A percentile compares a stretch with the other conserved stretches of the same genome.
phyloP scores from a whole-genome alignment of 2,888 invertebrate genomes.

The Liposcelis brunnea region DNA sequence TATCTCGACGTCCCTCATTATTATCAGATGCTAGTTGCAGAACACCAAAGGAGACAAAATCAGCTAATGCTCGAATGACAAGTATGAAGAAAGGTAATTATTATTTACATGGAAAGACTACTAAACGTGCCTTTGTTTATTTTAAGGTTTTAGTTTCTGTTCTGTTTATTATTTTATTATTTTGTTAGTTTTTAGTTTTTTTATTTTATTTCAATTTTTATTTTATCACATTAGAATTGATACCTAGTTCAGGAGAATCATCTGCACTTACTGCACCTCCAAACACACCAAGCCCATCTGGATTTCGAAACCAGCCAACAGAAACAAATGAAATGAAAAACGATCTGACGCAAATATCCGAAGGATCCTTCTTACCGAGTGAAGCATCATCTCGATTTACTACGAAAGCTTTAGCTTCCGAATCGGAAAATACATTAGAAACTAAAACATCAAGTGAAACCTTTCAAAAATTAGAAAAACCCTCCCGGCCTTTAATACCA shows the following conservation, averaged over 20 bases:
- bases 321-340: not conserved
- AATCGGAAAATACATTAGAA: constrained; percentile 2
- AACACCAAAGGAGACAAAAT: constrained; percentile 1
- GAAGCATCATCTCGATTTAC: not conserved
- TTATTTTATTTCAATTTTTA: constrained; percentile 12
- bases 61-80: constrained; percentile 9
- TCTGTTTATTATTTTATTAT: constrained; percentile 8
- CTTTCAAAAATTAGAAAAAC: not conserved
- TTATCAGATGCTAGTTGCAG: constrained; percentile 14
- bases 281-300: constrained; percentile 8
- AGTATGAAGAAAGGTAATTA: constrained; percentile 19
- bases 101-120: constrained; percentile 2
- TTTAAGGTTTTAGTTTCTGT: no score
- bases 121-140: no score
- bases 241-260: constrained; percentile 4
- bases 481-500: no score
- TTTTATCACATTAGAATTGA: constrained; percentile 12
- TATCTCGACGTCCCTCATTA: constrained; percentile 15
- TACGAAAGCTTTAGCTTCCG: constrained; percentile 4
- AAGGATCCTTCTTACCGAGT: not conserved
- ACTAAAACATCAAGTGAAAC: constrained; percentile 3
- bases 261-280: constrained; percentile 5
- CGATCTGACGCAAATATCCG: not conserved
- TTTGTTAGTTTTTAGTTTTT: constrained; percentile 10
- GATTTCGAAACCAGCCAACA: constrained; percentile 3